Evolutionary conservation across 2,113 vertebrate genomes (phyloP).

Genomic region (Lophius piscatorius): DNA sequence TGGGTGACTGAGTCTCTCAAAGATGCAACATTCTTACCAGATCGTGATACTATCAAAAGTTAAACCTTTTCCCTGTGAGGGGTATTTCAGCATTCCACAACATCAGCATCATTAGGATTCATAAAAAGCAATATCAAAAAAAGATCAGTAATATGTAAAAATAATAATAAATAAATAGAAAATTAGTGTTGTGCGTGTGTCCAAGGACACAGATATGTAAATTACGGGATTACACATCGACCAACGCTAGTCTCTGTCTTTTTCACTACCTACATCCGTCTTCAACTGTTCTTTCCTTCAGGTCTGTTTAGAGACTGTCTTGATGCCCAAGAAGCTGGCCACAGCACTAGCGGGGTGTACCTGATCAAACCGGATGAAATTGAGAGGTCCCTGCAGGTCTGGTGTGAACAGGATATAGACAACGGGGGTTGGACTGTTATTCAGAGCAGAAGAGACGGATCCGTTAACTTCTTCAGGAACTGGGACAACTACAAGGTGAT

Average conservation of each 20-base stretch:
- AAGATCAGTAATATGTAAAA: too few relatives aligned
- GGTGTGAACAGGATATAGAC: constrained; percentile 96
- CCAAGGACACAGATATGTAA: too few relatives aligned
- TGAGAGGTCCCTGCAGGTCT: constrained; percentile 87
- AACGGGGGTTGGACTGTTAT: constrained; percentile 96
- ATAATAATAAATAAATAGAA: too few relatives aligned
- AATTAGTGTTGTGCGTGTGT: too few relatives aligned
- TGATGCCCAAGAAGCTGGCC: constrained; percentile 89
- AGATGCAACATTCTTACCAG: too few relatives aligned
- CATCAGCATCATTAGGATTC: too few relatives aligned
- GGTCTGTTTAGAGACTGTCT: constrained; percentile 95
- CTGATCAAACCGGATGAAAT: constrained; percentile 88
- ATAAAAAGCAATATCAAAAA: too few relatives aligned
- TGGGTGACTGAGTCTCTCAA: too few relatives aligned
- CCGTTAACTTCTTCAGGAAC: constrained; percentile 97
- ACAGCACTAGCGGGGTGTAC: constrained; percentile 90
- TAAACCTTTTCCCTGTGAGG: too few relatives aligned
- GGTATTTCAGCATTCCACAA: too few relatives aligned
- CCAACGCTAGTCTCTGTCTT: neutral
- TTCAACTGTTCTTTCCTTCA: constrained; percentile 63
- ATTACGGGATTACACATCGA: too few relatives aligned
- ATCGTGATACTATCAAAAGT: too few relatives aligned
- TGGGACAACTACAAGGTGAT: constrained; percentile 98
- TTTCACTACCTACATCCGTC: constrained; percentile 15
- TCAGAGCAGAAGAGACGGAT: constrained; percentile 93